Conservation (phyloP, 2,113 vertebrate genomes). For the Noctilio leporinus region DNA sequence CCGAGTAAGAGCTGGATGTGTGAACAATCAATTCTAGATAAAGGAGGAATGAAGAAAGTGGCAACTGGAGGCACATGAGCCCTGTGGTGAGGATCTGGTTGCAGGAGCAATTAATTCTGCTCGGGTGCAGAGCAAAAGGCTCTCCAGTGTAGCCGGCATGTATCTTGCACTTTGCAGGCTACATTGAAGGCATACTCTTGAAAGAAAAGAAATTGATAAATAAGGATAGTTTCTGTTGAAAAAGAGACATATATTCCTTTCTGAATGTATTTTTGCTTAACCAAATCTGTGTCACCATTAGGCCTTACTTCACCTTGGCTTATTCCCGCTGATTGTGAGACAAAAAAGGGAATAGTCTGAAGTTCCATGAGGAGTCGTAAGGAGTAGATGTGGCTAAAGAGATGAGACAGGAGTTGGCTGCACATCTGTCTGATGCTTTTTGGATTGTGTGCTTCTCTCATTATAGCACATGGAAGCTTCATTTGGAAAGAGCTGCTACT, state of each 20-base stretch:
- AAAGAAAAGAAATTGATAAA: not conserved
- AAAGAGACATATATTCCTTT: constrained; percentile 5
- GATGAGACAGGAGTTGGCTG: not conserved
- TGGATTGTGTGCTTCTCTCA: not conserved
- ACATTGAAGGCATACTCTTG: not conserved
- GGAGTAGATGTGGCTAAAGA: not conserved
- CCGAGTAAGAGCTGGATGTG: not conserved
- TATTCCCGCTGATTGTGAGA: constrained; percentile 9
- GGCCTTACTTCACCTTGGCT: constrained; percentile 13
- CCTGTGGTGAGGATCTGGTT: not conserved
- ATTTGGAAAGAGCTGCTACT: not conserved
- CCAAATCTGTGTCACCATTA: constrained; percentile 31
- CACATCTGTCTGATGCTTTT: not conserved
- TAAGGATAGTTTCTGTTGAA: constrained; percentile 2
- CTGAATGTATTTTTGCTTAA: constrained; percentile 21
- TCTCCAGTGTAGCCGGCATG: not conserved
- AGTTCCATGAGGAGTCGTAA: not conserved
- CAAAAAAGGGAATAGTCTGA: not conserved
- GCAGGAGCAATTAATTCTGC: constrained; percentile 12
- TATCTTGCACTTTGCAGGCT: not conserved
- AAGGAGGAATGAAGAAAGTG: not conserved
- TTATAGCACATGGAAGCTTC: not conserved
- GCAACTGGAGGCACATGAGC: not conserved
- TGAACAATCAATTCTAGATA: constrained; percentile 16
- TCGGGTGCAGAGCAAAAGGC: not conserved